phyloP scores from a whole-genome alignment of 2,113 vertebrate genomes.

The Dermatemys mawii region DNA sequence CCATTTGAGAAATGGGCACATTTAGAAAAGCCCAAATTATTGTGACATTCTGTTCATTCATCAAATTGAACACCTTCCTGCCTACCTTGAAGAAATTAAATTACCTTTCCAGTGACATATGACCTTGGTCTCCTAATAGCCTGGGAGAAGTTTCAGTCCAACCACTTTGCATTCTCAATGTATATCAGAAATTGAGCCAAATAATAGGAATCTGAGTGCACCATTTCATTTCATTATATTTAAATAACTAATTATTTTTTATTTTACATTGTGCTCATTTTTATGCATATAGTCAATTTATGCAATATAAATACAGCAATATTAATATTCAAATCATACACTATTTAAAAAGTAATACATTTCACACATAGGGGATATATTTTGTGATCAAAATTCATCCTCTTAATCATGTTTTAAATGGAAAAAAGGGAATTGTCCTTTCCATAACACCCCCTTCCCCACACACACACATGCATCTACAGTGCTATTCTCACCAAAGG shows the following conservation, averaged over 20 bases:
- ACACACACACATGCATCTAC: background rate
- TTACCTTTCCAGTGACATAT: constrained; percentile 18
- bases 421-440: constrained; percentile 26
- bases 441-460: background rate
- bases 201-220: constrained; percentile 36
- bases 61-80: constrained; percentile 13
- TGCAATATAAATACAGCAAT: constrained; percentile 27
- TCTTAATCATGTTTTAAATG: constrained; percentile 44
- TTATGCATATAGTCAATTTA: constrained; percentile 23
- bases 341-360: constrained; percentile 44
- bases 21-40: constrained; percentile 41
- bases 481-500: background rate
- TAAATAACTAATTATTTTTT: background rate
- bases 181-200: constrained; percentile 22
- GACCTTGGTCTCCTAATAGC: constrained; percentile 10
- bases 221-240: constrained; percentile 25
- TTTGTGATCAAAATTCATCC: constrained; percentile 38
- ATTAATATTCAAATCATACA: constrained; percentile 27
- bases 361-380: constrained; percentile 46
- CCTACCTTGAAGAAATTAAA: constrained; percentile 20
- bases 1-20: constrained; percentile 6
- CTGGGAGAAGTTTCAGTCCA: constrained; percentile 27
- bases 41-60: background rate
- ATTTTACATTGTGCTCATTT: constrained; percentile 45
- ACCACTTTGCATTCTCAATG: background rate